These are phyloP conservation scores for Drosophila elegans DNA, from an alignment of 1,140 invertebrate genomes.

Conservation along the genomic window DNA sequence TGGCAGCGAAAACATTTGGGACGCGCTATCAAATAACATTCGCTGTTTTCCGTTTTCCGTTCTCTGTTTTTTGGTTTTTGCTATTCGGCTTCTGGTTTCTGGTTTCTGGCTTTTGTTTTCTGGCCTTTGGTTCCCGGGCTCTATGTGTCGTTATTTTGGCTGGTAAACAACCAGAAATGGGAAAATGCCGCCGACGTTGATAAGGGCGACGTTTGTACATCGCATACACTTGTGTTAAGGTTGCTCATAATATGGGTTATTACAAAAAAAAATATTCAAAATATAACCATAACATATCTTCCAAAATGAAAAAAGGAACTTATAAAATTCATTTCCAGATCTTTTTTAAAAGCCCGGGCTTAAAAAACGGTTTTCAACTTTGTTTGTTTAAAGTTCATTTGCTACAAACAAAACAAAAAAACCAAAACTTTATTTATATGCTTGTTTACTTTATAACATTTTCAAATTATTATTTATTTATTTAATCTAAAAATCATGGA, in stretches of 20 bases:
- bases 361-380: too few species aligned
- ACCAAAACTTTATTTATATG: too few species aligned
- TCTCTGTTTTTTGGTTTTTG: constrained; percentile 7
- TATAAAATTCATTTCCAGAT: too few species aligned
- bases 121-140: constrained; percentile 26
- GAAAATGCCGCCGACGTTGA: constrained; percentile 76
- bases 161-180: constrained; percentile 77
- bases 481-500: too few species aligned
- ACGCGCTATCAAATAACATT: constrained; percentile 80
- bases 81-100: constrained; percentile 24
- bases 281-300: too few species aligned
- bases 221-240: constrained; percentile 7
- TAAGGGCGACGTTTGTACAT: constrained; percentile 66
- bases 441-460: too few species aligned
- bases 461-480: too few species aligned
- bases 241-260: background rate
- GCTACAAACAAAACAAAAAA: too few species aligned
- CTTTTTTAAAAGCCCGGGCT: too few species aligned
- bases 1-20: constrained; percentile 80
- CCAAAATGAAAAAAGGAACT: too few species aligned
- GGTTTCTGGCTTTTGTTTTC: constrained; percentile 8
- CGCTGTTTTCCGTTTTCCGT: constrained; percentile 23
- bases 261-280: too few species aligned
- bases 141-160: constrained; percentile 81
- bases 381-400: too few species aligned